Percentiles rank a stretch among this genome's conserved stretches.
phyloP scores from a whole-genome alignment of 2,113 vertebrate species.

The Sceloporus tristichus region DNA sequence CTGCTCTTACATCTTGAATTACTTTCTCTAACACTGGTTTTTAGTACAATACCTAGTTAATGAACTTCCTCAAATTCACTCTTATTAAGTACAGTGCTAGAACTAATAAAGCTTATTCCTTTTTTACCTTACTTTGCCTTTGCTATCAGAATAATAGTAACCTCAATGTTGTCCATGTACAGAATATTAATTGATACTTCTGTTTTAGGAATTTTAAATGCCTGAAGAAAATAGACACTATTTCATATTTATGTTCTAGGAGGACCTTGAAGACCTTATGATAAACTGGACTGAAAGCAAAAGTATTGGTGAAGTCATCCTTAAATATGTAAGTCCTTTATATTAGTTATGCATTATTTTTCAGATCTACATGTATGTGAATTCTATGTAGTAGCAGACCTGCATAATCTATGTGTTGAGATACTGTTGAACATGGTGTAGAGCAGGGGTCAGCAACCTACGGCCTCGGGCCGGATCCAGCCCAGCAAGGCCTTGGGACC shows the following conservation, averaged over 20 bases:
- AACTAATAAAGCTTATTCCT: not conserved
- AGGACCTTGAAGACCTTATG: constrained; percentile 93
- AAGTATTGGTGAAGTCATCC: constrained; percentile 94
- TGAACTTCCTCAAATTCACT: not conserved
- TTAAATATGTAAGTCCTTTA: constrained; percentile 92
- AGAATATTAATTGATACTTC: not conserved
- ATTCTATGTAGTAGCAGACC: not conserved
- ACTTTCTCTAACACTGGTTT: not conserved
- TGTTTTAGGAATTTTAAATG: not conserved
- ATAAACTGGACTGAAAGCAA: constrained; percentile 92
- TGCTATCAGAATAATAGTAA: not conserved
- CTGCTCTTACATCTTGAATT: not conserved
- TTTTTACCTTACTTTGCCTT: not conserved
- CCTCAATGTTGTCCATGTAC: not conserved
- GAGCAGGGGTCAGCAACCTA: no score
- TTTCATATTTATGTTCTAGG: constrained; percentile 75
- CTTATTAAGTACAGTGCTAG: not conserved
- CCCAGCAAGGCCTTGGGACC: no score
- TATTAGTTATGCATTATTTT: not conserved
- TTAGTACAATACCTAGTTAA: not conserved
- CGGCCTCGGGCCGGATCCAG: no score
- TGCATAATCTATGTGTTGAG: not conserved
- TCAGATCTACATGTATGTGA: not conserved
- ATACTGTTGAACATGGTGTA: not conserved
- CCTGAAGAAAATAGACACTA: not conserved